Percentiles rank a stretch among this genome's conserved stretches.
These are phyloP conservation scores for Drosophila bunnanda DNA, from an alignment of 2,888 invertebrate genomes.

Conservation along the genomic window DNA sequence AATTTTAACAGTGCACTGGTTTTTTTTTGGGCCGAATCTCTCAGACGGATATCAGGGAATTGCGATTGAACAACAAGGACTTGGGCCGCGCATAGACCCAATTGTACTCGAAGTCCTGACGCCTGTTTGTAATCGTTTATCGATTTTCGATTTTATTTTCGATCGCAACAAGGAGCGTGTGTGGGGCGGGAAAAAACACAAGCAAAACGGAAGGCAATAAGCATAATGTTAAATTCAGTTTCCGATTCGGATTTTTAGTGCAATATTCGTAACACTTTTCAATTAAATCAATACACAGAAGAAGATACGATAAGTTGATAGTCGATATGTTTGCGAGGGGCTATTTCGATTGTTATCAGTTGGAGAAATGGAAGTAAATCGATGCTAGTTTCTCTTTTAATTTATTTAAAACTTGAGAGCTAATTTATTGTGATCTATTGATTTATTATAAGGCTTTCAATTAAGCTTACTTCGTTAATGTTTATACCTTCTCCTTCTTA, in stretches of 20 bases:
- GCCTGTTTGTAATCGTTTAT: constrained; percentile 50
- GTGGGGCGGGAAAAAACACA: constrained; percentile 17
- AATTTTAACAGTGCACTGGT: constrained; percentile 6
- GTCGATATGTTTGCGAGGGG: not conserved
- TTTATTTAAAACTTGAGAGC: not conserved
- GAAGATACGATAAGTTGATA: constrained; percentile 5
- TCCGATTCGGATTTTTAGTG: constrained; percentile 71
- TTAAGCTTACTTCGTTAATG: too few relatives aligned
- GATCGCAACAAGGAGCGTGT: constrained; percentile 27
- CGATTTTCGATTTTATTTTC: constrained; percentile 53
- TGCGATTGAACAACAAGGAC: constrained; percentile 81
- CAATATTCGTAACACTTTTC: constrained; percentile 75
- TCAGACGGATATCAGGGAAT: constrained; percentile 78
- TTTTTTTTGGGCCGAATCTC: constrained; percentile 4
- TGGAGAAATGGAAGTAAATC: not conserved
- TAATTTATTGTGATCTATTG: not conserved
- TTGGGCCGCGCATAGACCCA: constrained; percentile 83
- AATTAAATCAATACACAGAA: constrained; percentile 14
- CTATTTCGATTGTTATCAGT: constrained; percentile 3
- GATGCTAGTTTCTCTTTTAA: not conserved
- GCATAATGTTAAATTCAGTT: constrained; percentile 24
- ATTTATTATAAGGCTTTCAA: too few relatives aligned
- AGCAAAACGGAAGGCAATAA: constrained; percentile 27
- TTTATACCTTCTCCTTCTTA: not conserved
- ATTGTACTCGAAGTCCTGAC: constrained; percentile 80